Percentiles rank a stretch among this genome's conserved stretches.
Evolutionary conservation across 2,113 vertebrate genomes (phyloP).

Genomic region (Poicephalus meyeri): DNA sequence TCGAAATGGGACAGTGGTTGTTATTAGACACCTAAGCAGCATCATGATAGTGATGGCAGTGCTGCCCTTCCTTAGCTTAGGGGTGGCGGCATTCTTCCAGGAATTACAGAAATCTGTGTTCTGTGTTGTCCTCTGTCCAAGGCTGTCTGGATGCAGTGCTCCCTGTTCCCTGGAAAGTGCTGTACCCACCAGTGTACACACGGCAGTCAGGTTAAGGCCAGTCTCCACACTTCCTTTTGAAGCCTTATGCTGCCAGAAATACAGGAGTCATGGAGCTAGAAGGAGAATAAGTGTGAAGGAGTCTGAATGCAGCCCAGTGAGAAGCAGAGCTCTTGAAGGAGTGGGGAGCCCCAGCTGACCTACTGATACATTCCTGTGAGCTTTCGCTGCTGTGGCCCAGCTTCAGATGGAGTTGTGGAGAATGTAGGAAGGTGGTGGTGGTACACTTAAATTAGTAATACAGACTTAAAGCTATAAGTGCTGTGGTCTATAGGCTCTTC

Average conservation of each 20-base stretch:
- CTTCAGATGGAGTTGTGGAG: not conserved
- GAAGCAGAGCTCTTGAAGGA: not conserved
- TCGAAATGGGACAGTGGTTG: not conserved
- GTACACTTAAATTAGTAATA: not conserved
- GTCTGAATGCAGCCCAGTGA: not conserved
- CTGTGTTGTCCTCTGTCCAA: not conserved
- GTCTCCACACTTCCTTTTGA: not conserved
- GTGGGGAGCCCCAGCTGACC: not conserved
- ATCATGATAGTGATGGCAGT: not conserved
- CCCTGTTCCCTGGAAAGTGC: not conserved
- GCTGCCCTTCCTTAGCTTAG: not conserved
- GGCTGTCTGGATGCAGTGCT: not conserved
- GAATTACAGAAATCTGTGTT: not conserved
- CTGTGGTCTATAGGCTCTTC: not conserved
- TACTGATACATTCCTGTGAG: not conserved
- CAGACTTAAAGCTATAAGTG: not conserved
- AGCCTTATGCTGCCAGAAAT: not conserved
- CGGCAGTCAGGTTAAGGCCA: not conserved
- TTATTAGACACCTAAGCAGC: not conserved
- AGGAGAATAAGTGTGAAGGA: not conserved
- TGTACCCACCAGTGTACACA: accelerated
- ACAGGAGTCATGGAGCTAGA: not conserved
- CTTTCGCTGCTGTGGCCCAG: not conserved
- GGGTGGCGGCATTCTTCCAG: not conserved
- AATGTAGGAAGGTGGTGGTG: not conserved